Base-by-base conservation (phyloP, 92 coral and sea anemone species). In the Epizoanthus rinbou region DNA sequence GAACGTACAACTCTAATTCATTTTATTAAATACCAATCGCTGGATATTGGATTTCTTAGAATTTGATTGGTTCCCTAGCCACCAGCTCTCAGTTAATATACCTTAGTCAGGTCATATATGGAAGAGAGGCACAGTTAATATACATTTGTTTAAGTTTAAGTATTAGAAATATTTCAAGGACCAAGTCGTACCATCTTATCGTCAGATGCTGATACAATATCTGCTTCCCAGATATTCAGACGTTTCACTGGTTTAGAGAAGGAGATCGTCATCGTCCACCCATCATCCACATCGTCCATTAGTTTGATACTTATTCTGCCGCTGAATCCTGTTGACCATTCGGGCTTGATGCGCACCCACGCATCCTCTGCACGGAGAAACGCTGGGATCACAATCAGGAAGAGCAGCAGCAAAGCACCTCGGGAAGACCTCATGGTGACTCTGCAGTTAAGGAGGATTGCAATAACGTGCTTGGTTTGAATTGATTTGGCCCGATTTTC, bases 221-320 rank as follows among this genome's bases (percentile, higher is more conserved):
- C 57, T 0, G 75, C 75, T 15, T 71, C 25, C 75, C 75, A 71
- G 23, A 45, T 43, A 9, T 71, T 57, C 25, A 71, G 33, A 3
- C 75, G 54, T 16, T 71, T 71, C 18, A 43, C 57, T 41, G 75
- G 75, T 45, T 70, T 70, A 3, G 75, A 70, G 54, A 70, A 70
- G 16, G 75, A 15, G 47, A 70, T 70, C 28, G 75, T 70, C 57
- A 70, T 43, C 41, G 75, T 70, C 75, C 75, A 70, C 11, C 75
- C 75, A 39, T 70, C 75, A 6, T 21, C 31, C 15, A 70, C 75
- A 8, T 41, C 31, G 37, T 33, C 75, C 75, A 43, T 70, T 6
- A 70, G 57, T 19, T 43, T 70, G 54, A 70, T 25, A 16, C 14
- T 43, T 15, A 70, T 22, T 8, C 75, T 70, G n/a, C 75, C 75